phyloP scores from a whole-genome alignment of 2,113 vertebrate species.

The Steatornis caripensis region DNA sequence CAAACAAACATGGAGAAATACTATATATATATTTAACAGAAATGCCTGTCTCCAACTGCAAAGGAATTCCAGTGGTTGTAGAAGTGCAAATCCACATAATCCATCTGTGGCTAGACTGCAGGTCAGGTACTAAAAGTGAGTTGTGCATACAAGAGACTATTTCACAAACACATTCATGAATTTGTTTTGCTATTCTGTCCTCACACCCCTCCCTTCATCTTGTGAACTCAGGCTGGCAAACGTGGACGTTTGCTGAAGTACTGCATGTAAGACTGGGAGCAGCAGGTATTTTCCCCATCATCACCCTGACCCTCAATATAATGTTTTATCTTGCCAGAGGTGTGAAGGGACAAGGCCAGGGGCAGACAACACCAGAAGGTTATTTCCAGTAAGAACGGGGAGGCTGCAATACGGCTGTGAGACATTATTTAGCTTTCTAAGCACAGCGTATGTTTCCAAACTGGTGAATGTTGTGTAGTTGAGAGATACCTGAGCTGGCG shows the following conservation, averaged over 20 bases:
- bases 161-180: neutral
- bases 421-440: neutral
- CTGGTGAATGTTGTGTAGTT: neutral
- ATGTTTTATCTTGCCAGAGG: neutral
- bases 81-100: neutral
- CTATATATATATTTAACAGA: neutral
- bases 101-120: neutral
- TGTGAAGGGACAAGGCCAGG: neutral
- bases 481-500: neutral
- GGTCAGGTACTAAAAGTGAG: neutral
- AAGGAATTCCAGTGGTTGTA: neutral
- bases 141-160: neutral
- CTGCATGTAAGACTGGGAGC: neutral
- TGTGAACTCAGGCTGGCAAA: neutral
- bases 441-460: neutral
- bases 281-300: neutral
- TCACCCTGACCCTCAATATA: neutral
- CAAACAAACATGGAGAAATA: slow-evolving; percentile 1
- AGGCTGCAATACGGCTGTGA: neutral
- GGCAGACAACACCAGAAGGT: neutral
- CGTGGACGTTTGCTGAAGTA: neutral
- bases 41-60: neutral
- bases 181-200: neutral
- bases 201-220: neutral
- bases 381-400: neutral